These are phyloP conservation scores for Epizoanthus ramosus DNA, from an alignment of 92 coral and sea anemone species.

Conservation along the genomic window DNA sequence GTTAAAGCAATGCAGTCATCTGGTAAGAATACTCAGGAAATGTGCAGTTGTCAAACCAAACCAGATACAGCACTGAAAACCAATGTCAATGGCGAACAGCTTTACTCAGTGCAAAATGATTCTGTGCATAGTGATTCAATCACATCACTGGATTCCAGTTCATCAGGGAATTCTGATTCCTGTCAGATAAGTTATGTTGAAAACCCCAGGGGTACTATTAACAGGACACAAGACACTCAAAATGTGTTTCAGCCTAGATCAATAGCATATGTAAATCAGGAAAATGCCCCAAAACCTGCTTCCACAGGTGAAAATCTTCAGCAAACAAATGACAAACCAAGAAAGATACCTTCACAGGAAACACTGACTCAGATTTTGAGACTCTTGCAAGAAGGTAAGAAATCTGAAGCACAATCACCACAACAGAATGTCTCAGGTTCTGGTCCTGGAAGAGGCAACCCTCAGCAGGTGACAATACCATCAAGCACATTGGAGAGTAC, in stretches of 20 bases:
- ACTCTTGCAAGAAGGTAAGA: slow-evolving; percentile 58
- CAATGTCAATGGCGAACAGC: slow-evolving; percentile 1
- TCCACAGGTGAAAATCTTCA: slow-evolving; percentile 21
- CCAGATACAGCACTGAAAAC: neutral
- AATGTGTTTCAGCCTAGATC: slow-evolving; percentile 7
- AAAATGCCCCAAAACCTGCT: slow-evolving; percentile 5
- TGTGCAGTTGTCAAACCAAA: slow-evolving; percentile 1
- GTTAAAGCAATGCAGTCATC: neutral
- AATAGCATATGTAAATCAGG: neutral
- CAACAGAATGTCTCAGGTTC: neutral
- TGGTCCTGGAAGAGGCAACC: neutral
- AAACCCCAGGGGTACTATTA: slow-evolving; percentile 16
- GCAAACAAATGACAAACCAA: slow-evolving; percentile 57
- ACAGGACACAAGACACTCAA: neutral
- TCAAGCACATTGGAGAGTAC: neutral
- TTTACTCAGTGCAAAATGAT: slow-evolving; percentile 32
- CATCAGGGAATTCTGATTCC: slow-evolving; percentile 29
- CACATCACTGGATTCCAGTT: slow-evolving; percentile 59
- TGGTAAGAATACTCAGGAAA: neutral
- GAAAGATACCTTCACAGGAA: slow-evolving; percentile 67
- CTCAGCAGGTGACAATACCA: neutral
- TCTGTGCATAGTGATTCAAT: slow-evolving; percentile 63
- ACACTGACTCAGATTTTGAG: slow-evolving; percentile 74
- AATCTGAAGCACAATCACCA: slow-evolving; percentile 16
- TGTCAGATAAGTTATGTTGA: neutral